phyloP scores from a whole-genome alignment of 2,113 vertebrate genomes.

The Dryoscopus gambensis region DNA sequence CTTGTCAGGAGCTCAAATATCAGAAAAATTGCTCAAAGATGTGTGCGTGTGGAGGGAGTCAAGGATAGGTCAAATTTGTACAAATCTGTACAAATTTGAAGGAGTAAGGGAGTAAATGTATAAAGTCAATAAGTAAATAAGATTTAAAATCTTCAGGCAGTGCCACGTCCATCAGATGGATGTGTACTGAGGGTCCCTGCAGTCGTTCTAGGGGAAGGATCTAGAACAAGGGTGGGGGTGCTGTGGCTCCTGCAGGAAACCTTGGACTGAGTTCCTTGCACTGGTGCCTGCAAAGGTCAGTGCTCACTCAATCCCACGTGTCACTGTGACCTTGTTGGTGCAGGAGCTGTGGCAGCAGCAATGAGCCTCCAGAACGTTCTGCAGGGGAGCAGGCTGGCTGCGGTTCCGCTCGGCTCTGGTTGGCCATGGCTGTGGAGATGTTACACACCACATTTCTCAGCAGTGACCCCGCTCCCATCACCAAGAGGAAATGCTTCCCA shows the following conservation, averaged over 20 bases:
- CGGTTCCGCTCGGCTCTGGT: not conserved
- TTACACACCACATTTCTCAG: not conserved
- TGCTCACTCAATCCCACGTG: not conserved
- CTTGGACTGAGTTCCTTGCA: not conserved
- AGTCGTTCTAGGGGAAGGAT: not conserved
- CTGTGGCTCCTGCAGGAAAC: not conserved
- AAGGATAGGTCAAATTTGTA: not conserved
- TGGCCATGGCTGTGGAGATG: not conserved
- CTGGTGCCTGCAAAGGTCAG: not conserved
- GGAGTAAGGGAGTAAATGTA: not conserved
- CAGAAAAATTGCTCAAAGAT: not conserved
- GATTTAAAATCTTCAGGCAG: not conserved
- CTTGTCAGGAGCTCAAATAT: not conserved
- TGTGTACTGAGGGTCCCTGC: fast-evolving
- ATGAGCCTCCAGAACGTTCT: not conserved
- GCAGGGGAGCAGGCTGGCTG: not conserved
- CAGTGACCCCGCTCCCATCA: not conserved
- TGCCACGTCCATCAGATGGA: not conserved
- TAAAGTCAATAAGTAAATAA: not conserved
- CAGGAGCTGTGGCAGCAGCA: not conserved
- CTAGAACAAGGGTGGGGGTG: not conserved
- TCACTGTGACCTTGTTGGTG: not conserved
- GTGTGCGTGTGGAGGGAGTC: fast-evolving
- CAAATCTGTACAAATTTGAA: not conserved
- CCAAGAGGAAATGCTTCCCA: not conserved